Percentiles rank a stretch among this genome's conserved stretches.
These are phyloP conservation scores for Pharmacophagus antenor DNA, from an alignment of 2,888 invertebrate species.

Conservation along the genomic window DNA sequence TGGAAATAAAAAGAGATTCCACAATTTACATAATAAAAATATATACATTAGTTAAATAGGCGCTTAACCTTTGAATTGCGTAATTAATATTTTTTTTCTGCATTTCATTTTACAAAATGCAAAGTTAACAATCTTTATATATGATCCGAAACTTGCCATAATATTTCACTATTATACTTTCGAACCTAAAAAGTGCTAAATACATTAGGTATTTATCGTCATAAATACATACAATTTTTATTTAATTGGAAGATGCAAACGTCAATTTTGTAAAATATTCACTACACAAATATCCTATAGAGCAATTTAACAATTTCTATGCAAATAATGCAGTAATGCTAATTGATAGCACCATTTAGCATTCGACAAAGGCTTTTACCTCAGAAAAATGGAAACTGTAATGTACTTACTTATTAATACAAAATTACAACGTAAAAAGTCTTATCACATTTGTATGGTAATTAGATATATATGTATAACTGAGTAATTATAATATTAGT, in stretches of 20 bases:
- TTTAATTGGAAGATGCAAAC: slow-evolving; percentile 18
- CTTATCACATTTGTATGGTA: slow-evolving; percentile 58
- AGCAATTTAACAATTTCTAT: slow-evolving; percentile 14
- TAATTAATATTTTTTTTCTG: slow-evolving; percentile 35
- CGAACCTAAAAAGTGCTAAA: slow-evolving; percentile 24
- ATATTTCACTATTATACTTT: slow-evolving; percentile 28
- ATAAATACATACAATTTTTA: slow-evolving; percentile 16
- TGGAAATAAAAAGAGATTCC: slow-evolving; percentile 77
- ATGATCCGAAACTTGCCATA: slow-evolving; percentile 27
- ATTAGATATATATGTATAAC: slow-evolving; percentile 46
- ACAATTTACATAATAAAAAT: slow-evolving; percentile 69
- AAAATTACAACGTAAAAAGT: slow-evolving; percentile 46
- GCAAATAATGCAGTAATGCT: slow-evolving; percentile 34
- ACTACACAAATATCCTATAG: slow-evolving; percentile 19
- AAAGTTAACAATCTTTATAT: slow-evolving; percentile 29
- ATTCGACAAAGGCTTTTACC: slow-evolving; percentile 40
- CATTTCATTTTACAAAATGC: slow-evolving; percentile 21
- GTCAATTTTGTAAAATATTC: slow-evolving; percentile 21
- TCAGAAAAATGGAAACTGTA: slow-evolving; percentile 41
- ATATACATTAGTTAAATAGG: slow-evolving; percentile 67
- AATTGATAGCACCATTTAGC: slow-evolving; percentile 50
- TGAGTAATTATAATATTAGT: slow-evolving; percentile 36
- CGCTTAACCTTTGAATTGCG: slow-evolving; percentile 53
- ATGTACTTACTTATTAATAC: slow-evolving; percentile 41
- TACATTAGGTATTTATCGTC: not conserved